phyloP scores from a whole-genome alignment of 1,140 invertebrate species.

The Oncopeltus fasciatus region DNA sequence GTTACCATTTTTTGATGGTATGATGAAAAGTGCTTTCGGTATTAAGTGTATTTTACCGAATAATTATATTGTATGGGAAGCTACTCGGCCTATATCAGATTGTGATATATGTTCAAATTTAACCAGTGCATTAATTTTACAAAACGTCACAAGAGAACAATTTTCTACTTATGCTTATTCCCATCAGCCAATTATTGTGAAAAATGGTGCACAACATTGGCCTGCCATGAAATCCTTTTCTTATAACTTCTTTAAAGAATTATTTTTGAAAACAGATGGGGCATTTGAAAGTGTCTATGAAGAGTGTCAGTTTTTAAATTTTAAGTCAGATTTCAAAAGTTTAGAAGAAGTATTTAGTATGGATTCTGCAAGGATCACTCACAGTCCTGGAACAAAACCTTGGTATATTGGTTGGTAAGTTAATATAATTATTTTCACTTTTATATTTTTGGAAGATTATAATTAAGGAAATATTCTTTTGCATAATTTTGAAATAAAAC shows the following conservation, averaged over 20 bases:
- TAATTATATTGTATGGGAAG: constrained; percentile 74
- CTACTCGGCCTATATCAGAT: constrained; percentile 63
- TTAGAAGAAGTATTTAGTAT: constrained; percentile 66
- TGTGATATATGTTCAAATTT: constrained; percentile 56
- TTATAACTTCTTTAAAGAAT: constrained; percentile 53
- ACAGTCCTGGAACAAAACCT: constrained; percentile 43
- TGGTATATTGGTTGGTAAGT: constrained; percentile 90
- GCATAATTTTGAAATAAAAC: not conserved
- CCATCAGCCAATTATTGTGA: constrained; percentile 64
- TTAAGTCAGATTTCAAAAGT: constrained; percentile 67
- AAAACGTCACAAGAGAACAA: constrained; percentile 47
- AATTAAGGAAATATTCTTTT: not conserved
- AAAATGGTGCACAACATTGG: constrained; percentile 62
- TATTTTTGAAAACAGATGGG: constrained; percentile 51
- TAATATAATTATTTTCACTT: not conserved
- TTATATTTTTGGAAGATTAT: not conserved
- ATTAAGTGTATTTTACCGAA: constrained; percentile 61
- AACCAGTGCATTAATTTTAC: constrained; percentile 41
- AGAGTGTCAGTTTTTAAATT: constrained; percentile 80
- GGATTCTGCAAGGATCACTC: constrained; percentile 45
- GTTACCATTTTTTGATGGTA: constrained; percentile 23
- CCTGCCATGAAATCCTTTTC: constrained; percentile 53
- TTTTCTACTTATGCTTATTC: constrained; percentile 61
- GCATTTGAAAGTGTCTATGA: constrained; percentile 51
- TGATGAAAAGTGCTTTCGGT: constrained; percentile 25